Conservation (phyloP, 2,797 vertebrate species). For the Adrianichthys oophorus region DNA sequence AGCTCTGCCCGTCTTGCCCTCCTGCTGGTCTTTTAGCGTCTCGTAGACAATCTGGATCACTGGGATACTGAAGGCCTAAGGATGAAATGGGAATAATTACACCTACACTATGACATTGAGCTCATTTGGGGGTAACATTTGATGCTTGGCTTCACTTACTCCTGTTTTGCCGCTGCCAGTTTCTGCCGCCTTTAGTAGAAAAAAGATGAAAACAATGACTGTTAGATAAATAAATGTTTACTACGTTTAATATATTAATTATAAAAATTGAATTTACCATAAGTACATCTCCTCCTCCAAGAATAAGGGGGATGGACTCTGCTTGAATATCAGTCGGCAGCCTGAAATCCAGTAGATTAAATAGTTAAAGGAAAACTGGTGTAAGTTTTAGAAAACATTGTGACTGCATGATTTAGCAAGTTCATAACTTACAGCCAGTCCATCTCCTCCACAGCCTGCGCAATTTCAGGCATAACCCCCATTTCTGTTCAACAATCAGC, state of each 20-base stretch:
- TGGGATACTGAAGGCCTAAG: constrained; percentile 97
- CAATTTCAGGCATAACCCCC: constrained; percentile 98
- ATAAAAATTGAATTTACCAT: constrained; percentile 80
- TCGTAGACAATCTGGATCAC: constrained; percentile 98
- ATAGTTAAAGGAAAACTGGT: background rate
- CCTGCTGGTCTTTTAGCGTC: constrained; percentile 94
- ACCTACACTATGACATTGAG: background rate
- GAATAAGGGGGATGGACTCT: constrained; percentile 93
- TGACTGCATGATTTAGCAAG: constrained; percentile 2
- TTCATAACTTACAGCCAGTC: constrained; percentile 94
- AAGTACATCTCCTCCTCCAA: constrained; percentile 96
- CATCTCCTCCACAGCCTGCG: constrained; percentile 96
- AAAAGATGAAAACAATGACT: background rate
- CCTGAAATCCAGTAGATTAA: constrained; percentile 59
- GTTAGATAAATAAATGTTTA: background rate
- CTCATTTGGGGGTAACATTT: too few species aligned
- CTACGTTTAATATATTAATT: background rate
- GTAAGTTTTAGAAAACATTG: background rate
- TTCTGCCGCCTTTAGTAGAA: constrained; percentile 89
- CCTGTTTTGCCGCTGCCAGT: constrained; percentile 99
- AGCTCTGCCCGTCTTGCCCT: constrained; percentile 92
- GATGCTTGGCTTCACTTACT: constrained; percentile 76
- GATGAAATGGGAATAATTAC: background rate
- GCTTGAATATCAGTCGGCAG: constrained; percentile 98
- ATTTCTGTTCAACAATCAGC: constrained; percentile 78